phyloP scores from a whole-genome alignment of 2,888 invertebrate genomes.

The Hanleya hanleyi region DNA sequence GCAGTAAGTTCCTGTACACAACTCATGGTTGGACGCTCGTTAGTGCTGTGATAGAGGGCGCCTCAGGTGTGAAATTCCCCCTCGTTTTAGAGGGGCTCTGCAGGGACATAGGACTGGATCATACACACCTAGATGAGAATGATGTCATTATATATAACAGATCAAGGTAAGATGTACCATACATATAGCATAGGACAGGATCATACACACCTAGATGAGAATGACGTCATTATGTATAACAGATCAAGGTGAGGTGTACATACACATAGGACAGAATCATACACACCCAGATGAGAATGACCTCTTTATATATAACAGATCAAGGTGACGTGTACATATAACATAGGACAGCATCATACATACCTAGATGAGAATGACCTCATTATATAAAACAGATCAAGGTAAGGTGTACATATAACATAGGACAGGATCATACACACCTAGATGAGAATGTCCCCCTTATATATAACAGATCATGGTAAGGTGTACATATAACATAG shows the following conservation, averaged over 20 bases:
- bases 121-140: constrained; percentile 76
- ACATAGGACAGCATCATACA: too few species aligned
- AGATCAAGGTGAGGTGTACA: constrained; percentile 75
- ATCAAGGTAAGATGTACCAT: constrained; percentile 74
- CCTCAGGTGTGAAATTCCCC: constrained; percentile 65
- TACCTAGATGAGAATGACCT: too few species aligned
- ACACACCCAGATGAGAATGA: constrained; percentile 76
- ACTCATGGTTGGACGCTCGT: constrained; percentile 78
- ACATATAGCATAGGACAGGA: constrained; percentile 76
- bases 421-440: too few species aligned
- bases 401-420: too few species aligned
- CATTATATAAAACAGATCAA: too few species aligned
- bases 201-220: constrained; percentile 76
- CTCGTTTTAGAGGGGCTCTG: constrained; percentile 70
- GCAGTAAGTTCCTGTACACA: constrained; percentile 75
- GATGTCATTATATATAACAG: constrained; percentile 75
- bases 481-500: too few species aligned
- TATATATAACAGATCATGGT: too few species aligned
- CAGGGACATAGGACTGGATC: constrained; percentile 74
- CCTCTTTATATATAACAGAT: constrained; percentile 76
- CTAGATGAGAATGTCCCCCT: too few species aligned
- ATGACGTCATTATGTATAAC: constrained; percentile 75
- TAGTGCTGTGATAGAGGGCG: constrained; percentile 77
- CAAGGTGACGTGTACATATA: too few species aligned
- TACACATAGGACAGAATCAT: constrained; percentile 75